Evolutionary conservation across 2,797 vertebrate genomes (phyloP).

Genomic region (Bradypus variegatus): DNA sequence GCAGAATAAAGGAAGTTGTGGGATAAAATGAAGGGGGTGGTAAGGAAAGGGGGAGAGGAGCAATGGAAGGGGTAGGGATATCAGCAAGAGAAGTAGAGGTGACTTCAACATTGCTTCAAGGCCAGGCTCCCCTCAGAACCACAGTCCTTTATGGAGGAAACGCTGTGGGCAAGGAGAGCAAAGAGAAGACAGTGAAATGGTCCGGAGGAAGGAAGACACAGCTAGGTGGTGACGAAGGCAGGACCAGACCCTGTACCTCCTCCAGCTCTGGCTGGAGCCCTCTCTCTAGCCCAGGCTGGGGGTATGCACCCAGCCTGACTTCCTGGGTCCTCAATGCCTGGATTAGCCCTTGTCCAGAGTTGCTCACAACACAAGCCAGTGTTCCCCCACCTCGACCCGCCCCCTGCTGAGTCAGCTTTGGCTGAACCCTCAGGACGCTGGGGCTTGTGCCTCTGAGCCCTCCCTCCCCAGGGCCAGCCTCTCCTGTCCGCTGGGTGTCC

Average conservation of each 20-base stretch:
- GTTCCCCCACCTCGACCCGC: background rate
- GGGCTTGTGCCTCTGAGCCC: background rate
- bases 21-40: background rate
- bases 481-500: background rate
- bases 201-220: background rate
- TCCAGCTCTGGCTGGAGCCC: no score
- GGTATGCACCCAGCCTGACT: background rate
- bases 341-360: background rate
- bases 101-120: background rate
- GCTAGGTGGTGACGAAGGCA: background rate
- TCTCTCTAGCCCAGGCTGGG: background rate
- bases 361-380: background rate
- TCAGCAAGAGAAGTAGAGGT: background rate
- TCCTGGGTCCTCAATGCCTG: background rate
- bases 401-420: background rate
- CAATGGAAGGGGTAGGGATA: background rate
- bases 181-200: background rate
- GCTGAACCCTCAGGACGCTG: background rate
- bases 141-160: background rate
- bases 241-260: background rate
- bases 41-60: background rate
- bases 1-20: constrained; percentile 26
- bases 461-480: background rate
- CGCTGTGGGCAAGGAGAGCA: background rate
- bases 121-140: background rate